phyloP scores from a whole-genome alignment of 2,113 vertebrate genomes.

The Canis aureus region DNA sequence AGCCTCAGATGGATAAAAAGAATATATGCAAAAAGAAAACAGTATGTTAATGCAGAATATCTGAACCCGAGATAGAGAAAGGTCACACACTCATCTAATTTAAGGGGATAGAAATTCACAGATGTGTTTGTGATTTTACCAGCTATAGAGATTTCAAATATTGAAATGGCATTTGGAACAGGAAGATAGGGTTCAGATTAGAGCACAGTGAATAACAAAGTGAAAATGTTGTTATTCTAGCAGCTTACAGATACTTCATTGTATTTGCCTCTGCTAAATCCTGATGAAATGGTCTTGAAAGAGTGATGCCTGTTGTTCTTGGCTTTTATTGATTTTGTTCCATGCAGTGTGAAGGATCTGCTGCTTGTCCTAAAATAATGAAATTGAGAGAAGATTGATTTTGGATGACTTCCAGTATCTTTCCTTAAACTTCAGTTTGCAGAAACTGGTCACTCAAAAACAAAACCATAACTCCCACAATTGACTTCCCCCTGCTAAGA shows the following conservation, averaged over 20 bases:
- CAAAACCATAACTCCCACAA: constrained; percentile 27
- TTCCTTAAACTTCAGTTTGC: constrained; percentile 82
- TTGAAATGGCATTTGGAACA: constrained; percentile 60
- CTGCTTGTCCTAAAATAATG: constrained; percentile 87
- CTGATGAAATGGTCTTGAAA: constrained; percentile 85
- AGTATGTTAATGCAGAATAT: constrained; percentile 44
- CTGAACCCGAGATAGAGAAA: not conserved
- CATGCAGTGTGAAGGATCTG: constrained; percentile 84
- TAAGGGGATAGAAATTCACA: constrained; percentile 38
- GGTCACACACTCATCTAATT: constrained; percentile 49
- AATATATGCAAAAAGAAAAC: constrained; percentile 60
- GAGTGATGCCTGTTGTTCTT: constrained; percentile 87
- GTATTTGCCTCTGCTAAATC: constrained; percentile 84
- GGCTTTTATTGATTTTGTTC: constrained; percentile 84
- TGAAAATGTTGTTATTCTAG: constrained; percentile 83
- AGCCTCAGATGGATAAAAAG: constrained; percentile 68
- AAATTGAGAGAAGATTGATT: constrained; percentile 86
- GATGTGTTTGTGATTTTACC: constrained; percentile 60
- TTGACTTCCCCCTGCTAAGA: not conserved
- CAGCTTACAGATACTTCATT: constrained; percentile 80
- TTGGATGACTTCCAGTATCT: constrained; percentile 86
- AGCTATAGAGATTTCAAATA: constrained; percentile 65
- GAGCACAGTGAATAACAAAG: constrained; percentile 75
- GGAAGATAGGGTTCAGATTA: constrained; percentile 58
- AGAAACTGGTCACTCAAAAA: constrained; percentile 71